Base-by-base conservation (phyloP, 2,113 vertebrate genomes). In the Monarcha castaneiventris region DNA sequence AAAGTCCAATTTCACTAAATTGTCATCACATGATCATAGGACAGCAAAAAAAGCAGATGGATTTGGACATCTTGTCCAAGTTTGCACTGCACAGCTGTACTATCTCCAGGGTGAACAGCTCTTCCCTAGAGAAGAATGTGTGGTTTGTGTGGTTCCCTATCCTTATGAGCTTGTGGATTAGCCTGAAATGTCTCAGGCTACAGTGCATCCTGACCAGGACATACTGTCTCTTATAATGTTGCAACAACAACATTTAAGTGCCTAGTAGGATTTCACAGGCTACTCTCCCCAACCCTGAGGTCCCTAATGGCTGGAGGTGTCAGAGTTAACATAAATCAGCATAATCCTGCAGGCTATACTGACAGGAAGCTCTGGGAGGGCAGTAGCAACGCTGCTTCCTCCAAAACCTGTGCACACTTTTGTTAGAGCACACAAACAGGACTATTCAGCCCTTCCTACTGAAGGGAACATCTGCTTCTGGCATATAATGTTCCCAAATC, bases 341-440 rank as follows among this genome's bases (percentile, higher is more conserved):
- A 71, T 35, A 55, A 63, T 43, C 72, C 72, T 48, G 64, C 43
- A 69, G 72, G 52, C 76, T 63, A 1, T 18, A 35, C 62, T 20
- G 17, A 49, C 63, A 77, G 54, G 37, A 51, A 73, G 25, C 30
- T 66, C 59, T 49, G 26, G 23, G 30, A 88, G 23, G 29, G 10
- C 32, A 35, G 26, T 16, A 39, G 39, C 54, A 49, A 49, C 0
- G 3, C 25, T 66, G n/a, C 51, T 63, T 74, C 64, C 84, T 84
- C 68, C 32, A 30, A 61, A 90, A 14, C 8, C 5, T 4, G 11
- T 1, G 9, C 2, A 4, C 3, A 1, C 6, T 18, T 21, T 8
- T 44, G 25, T 22, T 27, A 43, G 55, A 52, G 23, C 5, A 16
- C 27, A n/a, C 64, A 27, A 43, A 62, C 5, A 33, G 2, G 3